These are phyloP conservation scores for Conopomorpha cramerella DNA, from an alignment of 1,140 invertebrate genomes.

Conservation along the genomic window DNA sequence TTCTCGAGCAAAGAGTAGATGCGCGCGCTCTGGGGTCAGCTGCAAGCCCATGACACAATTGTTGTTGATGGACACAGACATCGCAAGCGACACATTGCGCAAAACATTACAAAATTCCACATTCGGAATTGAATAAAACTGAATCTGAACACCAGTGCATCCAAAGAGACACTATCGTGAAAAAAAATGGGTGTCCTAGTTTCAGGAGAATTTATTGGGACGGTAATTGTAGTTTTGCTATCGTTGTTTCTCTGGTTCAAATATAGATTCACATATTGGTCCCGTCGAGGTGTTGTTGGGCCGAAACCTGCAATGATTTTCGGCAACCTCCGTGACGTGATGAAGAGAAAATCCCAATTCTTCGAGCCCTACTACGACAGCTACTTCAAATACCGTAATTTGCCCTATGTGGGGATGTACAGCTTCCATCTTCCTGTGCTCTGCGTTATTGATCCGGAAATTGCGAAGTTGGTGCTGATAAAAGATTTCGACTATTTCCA, in stretches of 20 bases:
- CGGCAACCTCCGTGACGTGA: constrained; percentile 50
- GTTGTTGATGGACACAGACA: too few relatives aligned
- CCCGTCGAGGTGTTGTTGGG: constrained; percentile 28
- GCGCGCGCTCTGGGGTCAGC: too few relatives aligned
- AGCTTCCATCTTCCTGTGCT: constrained; percentile 42
- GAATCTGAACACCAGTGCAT: too few relatives aligned
- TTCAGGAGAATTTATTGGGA: constrained; percentile 6
- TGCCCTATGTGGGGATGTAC: constrained; percentile 47
- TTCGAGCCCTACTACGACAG: constrained; percentile 38
- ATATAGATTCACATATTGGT: constrained; percentile 47
- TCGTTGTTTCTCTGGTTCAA: constrained; percentile 37
- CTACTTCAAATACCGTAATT: constrained; percentile 35
- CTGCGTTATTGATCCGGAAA: constrained; percentile 52
- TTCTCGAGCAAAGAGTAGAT: too few relatives aligned
- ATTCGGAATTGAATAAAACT: too few relatives aligned
- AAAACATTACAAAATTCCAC: too few relatives aligned
- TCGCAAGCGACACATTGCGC: too few relatives aligned
- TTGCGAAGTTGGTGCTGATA: constrained; percentile 63
- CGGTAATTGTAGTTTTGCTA: constrained; percentile 10
- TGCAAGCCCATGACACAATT: too few relatives aligned
- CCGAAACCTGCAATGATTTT: constrained; percentile 44
- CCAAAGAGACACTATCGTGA: too few relatives aligned
- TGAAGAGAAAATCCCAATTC: constrained; percentile 35
- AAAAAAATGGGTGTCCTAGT: too few relatives aligned
- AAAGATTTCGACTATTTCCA: constrained; percentile 65